Base-by-base conservation (phyloP, 2,113 vertebrate species). In the Gallinago undulata region DNA sequence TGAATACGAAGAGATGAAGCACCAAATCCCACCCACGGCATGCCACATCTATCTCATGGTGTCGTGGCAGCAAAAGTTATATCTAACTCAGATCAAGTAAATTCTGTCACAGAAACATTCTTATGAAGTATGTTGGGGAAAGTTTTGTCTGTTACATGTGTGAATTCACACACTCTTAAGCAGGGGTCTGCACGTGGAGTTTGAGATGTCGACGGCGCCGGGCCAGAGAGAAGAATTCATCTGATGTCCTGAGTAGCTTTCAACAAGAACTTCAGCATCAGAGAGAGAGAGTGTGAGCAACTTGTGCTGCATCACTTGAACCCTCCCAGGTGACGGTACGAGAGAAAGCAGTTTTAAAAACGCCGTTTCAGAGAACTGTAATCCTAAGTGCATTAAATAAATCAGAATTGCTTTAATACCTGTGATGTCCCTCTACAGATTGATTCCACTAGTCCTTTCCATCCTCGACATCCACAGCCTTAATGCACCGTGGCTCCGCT, bases 1-100 rank as follows among this genome's bases (percentile, higher is more conserved):
- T 59, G 94, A 80, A 96, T 63, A 79, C 82, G n/a, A 82, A 89
- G 86, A 94, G 94, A 90, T 51, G 94, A 75, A 82, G 76, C 73
- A 62, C 70, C 93, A 93, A 95, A 94, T 93, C 77, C 87, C 95
- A 85, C 84, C 85, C 69, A 3, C 10, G 45, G 68, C 37, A 6
- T 14, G 31, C 55, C 73, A 50, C 50, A 74, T 70, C 51, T 56
- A 9, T 25, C 91, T 82, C 4, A n/a, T 0, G 10, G n/a, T 83
- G 83, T 78, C 90, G 53, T 3, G 72, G 82, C 55, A 25, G 87
- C 43, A 82, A 55, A 90, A 96, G 60, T 69, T 56, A 82, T 7
- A 22, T 17, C n/a, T 28, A 67, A 21, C 66, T 83, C 85, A 3
- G 30, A 12, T 62, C 47, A 27, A 76, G 89, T 4, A 70, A 87